A percentile compares a stretch with the other conserved stretches of the same genome.
These are phyloP conservation scores for Girardinichthys multiradiatus DNA, from an alignment of 2,113 vertebrate species.

Conservation along the genomic window DNA sequence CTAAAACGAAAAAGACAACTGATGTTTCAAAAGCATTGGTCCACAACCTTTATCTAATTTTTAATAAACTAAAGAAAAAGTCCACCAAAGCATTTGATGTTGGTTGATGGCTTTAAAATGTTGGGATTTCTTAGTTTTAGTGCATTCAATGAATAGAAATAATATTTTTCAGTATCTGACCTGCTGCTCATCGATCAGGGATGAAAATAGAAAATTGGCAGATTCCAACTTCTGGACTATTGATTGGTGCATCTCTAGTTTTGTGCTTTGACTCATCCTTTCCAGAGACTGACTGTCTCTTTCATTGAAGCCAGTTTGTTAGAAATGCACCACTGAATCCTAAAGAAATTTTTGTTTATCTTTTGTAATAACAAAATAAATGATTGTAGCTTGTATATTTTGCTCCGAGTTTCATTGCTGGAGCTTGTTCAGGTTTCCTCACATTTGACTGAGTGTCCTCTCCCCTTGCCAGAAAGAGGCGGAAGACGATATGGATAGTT, in stretches of 20 bases:
- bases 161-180: background rate
- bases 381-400: background rate
- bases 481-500: slow-evolving; percentile 99
- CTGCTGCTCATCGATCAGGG: too few species aligned
- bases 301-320: background rate
- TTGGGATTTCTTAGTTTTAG: background rate
- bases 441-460: slow-evolving; percentile 88
- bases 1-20: too few species aligned
- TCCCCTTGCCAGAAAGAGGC: slow-evolving; percentile 91
- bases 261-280: too few species aligned
- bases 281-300: too few species aligned
- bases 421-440: slow-evolving; percentile 36
- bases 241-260: background rate
- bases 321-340: background rate
- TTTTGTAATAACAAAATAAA: too few species aligned
- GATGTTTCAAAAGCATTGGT: too few species aligned
- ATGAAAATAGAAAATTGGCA: background rate
- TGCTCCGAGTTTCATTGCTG: slow-evolving; percentile 32
- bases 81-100: background rate
- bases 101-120: background rate
- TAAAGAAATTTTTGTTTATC: background rate
- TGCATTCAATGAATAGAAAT: background rate
- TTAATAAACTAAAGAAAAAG: background rate
- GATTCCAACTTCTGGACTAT: background rate
- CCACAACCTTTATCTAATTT: too few species aligned